Evolutionary conservation across 2,888 invertebrate genomes (phyloP).

Genomic region (Scrobipalpa atriplicella): DNA sequence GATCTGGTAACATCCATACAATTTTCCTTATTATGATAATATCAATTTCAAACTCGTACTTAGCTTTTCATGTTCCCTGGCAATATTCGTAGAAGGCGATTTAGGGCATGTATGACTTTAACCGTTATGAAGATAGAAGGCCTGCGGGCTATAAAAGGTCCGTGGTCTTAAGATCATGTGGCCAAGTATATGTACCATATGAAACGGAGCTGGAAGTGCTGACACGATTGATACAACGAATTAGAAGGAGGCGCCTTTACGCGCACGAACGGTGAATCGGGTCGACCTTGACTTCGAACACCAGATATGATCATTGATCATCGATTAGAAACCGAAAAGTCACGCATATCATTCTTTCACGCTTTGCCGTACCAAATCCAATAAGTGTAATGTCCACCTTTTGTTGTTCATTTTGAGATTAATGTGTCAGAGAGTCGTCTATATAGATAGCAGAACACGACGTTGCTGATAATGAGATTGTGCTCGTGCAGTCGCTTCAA

Average conservation of each 20-base stretch:
- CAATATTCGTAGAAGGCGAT: slow-evolving; percentile 50
- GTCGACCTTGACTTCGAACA: slow-evolving; percentile 61
- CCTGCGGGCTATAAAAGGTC: slow-evolving; percentile 46
- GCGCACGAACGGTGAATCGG: slow-evolving; percentile 44
- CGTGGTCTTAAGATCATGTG: slow-evolving; percentile 14
- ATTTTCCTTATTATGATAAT: slow-evolving; percentile 13
- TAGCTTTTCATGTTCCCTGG: slow-evolving; percentile 32
- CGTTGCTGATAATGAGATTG: slow-evolving; percentile 29
- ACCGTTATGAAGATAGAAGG: slow-evolving; percentile 55
- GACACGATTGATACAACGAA: slow-evolving; percentile 32
- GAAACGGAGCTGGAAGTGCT: slow-evolving; percentile 21
- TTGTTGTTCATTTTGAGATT: slow-evolving; percentile 56
- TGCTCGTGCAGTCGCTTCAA: slow-evolving; percentile 14
- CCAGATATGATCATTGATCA: slow-evolving; percentile 53
- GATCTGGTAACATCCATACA: slow-evolving; percentile 1
- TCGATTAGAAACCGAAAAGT: slow-evolving; percentile 62
- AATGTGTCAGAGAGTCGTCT: slow-evolving; percentile 48
- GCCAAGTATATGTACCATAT: slow-evolving; percentile 11
- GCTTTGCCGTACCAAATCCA: slow-evolving; percentile 58
- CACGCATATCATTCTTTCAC: slow-evolving; percentile 62
- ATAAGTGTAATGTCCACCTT: slow-evolving; percentile 55
- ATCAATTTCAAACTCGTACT: slow-evolving; percentile 25
- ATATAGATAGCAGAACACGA: slow-evolving; percentile 28
- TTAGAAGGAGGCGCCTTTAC: slow-evolving; percentile 28
- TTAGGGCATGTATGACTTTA: slow-evolving; percentile 51